Evolutionary conservation across 2,888 invertebrate species (phyloP), one percentile per base, ranked within the genome.

Genomic region (Tethea ocularis): DNA sequence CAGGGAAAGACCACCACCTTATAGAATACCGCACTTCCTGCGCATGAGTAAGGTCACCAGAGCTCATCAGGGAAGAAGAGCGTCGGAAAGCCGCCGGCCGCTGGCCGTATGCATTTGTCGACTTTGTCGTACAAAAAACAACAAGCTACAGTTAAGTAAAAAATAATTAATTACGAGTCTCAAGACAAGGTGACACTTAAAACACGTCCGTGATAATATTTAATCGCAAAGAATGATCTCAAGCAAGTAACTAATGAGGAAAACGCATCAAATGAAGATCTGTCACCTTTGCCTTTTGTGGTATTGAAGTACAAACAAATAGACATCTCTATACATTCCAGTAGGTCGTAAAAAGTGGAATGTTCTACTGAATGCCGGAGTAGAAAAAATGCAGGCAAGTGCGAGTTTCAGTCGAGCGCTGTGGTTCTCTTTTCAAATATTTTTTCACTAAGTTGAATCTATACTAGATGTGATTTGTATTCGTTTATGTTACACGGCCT

Each of bases 261-360:
- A 46, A 10, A 46, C 46, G 10, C 8, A 20, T 20, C 8, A 20
- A 46, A 5, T 46, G 10, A 46, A 17, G 41, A 46, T 20, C 20
- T 46, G 20, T 46, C 46, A 46, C 46, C 17, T 41, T 17, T 17
- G 15, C 41, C 46, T 46, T 46, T 46, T 46, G 46, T 46, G 46
- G 20, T 10, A 46, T 10, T 20, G 7, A 7, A 46, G 20, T 46
- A 20, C 46, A 46, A 46, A 0, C 20, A 46, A 46, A 46, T 20
- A 46, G 41, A 46, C 46, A 46, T 46, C 46, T 46, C 20, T 46
- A 46, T 46, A 46, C 46, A 46, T 46, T 10, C 46, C 20, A 20
- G 46, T 17, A 1, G 46, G 17, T 46, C 8, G 10, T 20, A 46
- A 46, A 20, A 46, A 46, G 0, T 46, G 46, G 46, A 20, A 46